A percentile compares a stretch with the other conserved stretches of the same genome.
phyloP scores from a whole-genome alignment of 2,113 vertebrate species.

The Ranitomeya imitator region DNA sequence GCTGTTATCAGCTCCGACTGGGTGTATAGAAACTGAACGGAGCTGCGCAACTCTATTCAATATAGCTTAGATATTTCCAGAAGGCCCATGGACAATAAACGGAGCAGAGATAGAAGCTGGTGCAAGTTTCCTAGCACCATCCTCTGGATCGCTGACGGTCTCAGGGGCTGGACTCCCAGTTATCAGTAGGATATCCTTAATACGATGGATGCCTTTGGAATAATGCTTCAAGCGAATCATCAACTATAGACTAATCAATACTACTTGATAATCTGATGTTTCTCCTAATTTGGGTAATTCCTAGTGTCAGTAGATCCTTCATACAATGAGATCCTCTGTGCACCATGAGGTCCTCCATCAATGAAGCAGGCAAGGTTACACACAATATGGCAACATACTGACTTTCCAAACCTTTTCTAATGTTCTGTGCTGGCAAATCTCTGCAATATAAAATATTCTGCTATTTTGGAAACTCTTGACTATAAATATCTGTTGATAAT shows the following conservation, averaged over 20 bases:
- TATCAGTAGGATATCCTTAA: too few species aligned
- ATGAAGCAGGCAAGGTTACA: not conserved
- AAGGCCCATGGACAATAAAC: too few species aligned
- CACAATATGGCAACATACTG: not conserved
- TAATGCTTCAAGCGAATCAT: not conserved
- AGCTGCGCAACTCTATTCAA: too few species aligned
- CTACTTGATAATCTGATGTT: not conserved
- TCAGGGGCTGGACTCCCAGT: too few species aligned
- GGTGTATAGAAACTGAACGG: too few species aligned
- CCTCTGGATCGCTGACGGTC: too few species aligned
- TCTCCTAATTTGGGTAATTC: not conserved
- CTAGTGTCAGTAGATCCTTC: not conserved
- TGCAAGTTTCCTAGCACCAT: too few species aligned
- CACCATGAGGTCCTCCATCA: conserved; percentile 32
- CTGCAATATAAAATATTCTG: conserved; percentile 31
- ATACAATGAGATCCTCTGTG: not conserved
- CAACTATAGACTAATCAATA: not conserved
- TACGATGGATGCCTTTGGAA: too few species aligned
- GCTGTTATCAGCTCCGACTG: too few species aligned
- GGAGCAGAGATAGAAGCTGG: too few species aligned
- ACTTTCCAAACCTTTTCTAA: conserved; percentile 6
- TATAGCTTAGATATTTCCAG: too few species aligned
- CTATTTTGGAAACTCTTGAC: conserved; percentile 11
- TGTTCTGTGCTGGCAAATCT: not conserved
- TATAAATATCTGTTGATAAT: conserved; percentile 50